Evolutionary conservation across 2,797 vertebrate genomes (phyloP), one percentile per base, ranked within the genome.

Genomic region (Leucoraja ocellata): DNA sequence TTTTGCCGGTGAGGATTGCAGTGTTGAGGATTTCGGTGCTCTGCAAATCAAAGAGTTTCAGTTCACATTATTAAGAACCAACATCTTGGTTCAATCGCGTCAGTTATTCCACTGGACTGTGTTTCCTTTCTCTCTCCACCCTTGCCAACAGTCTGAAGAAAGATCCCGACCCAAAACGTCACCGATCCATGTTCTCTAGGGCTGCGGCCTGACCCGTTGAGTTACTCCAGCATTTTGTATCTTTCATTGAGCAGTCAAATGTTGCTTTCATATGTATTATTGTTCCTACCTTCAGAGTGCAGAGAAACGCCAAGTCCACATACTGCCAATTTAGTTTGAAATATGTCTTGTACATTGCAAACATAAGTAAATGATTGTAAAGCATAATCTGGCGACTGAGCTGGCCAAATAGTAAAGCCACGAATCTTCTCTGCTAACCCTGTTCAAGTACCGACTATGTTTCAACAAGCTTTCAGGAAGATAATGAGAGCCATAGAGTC

Each of bases 11-110:
- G 93, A 97, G 96, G 28, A 97, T 95, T 93, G 97, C 97, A 0
- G 97, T 97, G 94, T 97, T 97, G 8, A 97, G 94, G 81, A 97
- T 94, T 6, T 97, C 97, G 0, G 95, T 95, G 94, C 97, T 97
- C 97, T 97, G 94, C 2, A 92, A 0, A 93, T 13, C 18, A n/a
- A 88, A 88, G 6, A 65, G 21, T 83, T 54, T 58, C 46, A 11
- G 63, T 68, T 68, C 65, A 88, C 68, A 88, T 21, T 18, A 4
- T 36, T 36, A 23, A 68, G n/a, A 36, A 63, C 16, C 63, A 0
- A 7, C 8, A 16, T 21, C 21, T 36, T 10, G 36, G 18, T 88
- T 88, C 61, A 88, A 88, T 21, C 25, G 88, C 80, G 80, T 71
- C 91, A 77, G n/a, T 93, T 91, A 79, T 81, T 88, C 90, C 2